Evolutionary conservation across 2,797 vertebrate species (phyloP).

Genomic region (Poecilia gillii): DNA sequence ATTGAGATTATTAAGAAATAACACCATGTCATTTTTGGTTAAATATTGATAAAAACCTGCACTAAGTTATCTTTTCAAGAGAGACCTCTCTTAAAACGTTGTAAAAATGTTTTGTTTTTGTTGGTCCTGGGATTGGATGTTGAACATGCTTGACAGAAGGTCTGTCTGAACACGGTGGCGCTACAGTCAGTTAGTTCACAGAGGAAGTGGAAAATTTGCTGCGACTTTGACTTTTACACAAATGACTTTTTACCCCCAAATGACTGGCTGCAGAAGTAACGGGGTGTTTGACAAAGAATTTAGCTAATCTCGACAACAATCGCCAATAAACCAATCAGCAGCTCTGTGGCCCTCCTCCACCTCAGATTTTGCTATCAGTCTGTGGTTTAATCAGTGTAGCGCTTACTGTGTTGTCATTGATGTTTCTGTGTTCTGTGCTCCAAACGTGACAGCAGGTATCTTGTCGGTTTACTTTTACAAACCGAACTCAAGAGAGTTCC

Average conservation of each 20-base stretch:
- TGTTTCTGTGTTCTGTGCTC: background rate
- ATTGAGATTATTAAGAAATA: background rate
- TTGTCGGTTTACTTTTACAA: slow-evolving; percentile 7
- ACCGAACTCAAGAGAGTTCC: background rate
- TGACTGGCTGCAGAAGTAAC: background rate
- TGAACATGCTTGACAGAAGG: background rate
- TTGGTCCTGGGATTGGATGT: background rate
- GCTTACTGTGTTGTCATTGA: background rate
- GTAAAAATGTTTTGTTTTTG: background rate
- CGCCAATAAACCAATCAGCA: background rate
- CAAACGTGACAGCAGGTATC: background rate
- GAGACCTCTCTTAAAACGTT: background rate
- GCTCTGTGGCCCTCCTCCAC: background rate
- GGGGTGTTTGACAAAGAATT: background rate
- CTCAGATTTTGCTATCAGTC: background rate
- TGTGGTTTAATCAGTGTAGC: background rate
- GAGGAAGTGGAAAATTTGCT: background rate
- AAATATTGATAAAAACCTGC: background rate
- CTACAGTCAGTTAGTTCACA: background rate
- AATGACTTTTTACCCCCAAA: background rate
- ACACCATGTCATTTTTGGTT: background rate
- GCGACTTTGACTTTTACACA: background rate
- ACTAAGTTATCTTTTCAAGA: background rate
- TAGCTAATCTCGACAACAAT: background rate
- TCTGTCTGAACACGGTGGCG: background rate